Base-by-base conservation (phyloP, 2,113 vertebrate species). In the Misgurnus anguillicaudatus region DNA sequence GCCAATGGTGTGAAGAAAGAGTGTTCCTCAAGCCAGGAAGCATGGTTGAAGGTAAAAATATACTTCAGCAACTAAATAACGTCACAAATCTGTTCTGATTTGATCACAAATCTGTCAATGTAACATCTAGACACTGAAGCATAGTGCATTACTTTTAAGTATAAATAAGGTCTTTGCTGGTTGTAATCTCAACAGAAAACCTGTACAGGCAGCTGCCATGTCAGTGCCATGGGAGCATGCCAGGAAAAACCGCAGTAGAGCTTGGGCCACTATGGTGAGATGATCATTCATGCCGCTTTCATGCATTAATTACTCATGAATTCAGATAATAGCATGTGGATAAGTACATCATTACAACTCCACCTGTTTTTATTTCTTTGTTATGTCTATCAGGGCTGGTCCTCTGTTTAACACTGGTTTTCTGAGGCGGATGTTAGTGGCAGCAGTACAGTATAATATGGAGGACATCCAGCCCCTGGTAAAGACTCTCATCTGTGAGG, bases 1-100 rank as follows among this genome's bases (percentile, higher is more conserved):
- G 97, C 80, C 96, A 98, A 89, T 99, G 98, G 98, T 99, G 98
- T 11, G 98, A 99, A 88, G 98, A 98, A 88, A 94, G 98, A 53
- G 90, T 96, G 62, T 99, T 99, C 86, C 94, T 96, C 82, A 96
- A 92, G 77, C 93, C 89, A 55, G 92, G 95, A 17, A 96, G 93
- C 86, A 96, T 98, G 96, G 86, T 97, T 71, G 96, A 98, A 91
- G 97, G 98, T 99, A 86, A 94, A 71, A 55, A 38, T 13, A 24
- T 6, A n/a, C 31, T 53, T 4, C 17, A 39, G 9, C 17, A 17
- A 14, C 51, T 5, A 1, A 53, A 53, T 53, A 17, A 5, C 14
- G 11, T 47, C 3, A 47, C 8, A 10, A 69, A 69, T 17, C 24
- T 2, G 1, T 24, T 24, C 24, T 24, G 24, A 24, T 24, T 24